Evolutionary conservation across 2,113 vertebrate genomes (phyloP), one percentile per base, ranked within the genome.

Genomic region (Agelaius tricolor): DNA sequence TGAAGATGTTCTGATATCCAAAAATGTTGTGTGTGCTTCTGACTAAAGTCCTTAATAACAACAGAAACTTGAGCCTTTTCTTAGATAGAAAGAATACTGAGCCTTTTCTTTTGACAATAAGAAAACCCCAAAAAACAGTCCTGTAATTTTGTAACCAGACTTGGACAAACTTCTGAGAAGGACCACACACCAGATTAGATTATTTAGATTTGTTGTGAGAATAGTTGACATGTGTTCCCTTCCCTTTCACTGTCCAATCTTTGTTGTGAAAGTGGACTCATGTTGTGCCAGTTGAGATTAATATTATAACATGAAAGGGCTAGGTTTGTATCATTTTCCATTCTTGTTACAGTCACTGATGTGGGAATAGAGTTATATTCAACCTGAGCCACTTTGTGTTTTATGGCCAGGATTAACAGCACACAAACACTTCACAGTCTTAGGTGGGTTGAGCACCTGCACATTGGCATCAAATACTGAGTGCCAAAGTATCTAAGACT

Each of bases 281-380:
- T 95, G 95, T 92, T 87, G 88, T 94, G 97, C 97, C 96, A 96
- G 75, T 94, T 95, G 78, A 93, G 96, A 96, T 95, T 90, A 96
- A 94, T 89, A 95, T 79, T 90, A 90, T 83, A 92, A 94, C 96
- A 96, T 95, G 95, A 97, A 97, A 97, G 86, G 79, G 27, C 41
- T 75, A 74, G 80, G 41, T 83, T 77, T 94, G 95, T 96, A 89
- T 95, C 90, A 69, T 92, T 94, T 97, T 95, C 94, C 88, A 74
- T 30, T 33, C 49, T 69, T 0, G 2, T 44, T 94, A 22, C 65
- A 58, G 80, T 96, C 88, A 94, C 41, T 66, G 79, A 79, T 95
- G 93, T 78, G 90, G 85, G 94, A 94, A 94, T 33, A 74, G 69
- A 58, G 30, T 84, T 81, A 55, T 89, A 72, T 51, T 90, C 79